Percentiles rank a stretch among this genome's conserved stretches.
Evolutionary conservation across 1,140 invertebrate species (phyloP).

Genomic region (Zaprionus davidi): DNA sequence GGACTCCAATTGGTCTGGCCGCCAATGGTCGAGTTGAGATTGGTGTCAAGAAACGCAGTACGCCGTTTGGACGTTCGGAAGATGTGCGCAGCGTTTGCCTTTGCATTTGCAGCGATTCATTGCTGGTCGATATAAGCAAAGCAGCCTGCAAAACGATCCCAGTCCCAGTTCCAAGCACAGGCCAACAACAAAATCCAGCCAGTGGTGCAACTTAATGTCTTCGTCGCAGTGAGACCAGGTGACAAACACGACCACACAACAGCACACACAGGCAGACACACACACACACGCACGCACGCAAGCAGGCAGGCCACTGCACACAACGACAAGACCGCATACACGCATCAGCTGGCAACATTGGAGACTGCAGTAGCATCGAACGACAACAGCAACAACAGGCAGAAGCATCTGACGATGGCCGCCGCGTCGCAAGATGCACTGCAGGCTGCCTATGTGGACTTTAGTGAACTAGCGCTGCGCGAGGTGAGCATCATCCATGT

Average conservation of each 20-base stretch:
- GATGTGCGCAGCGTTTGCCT: conserved; percentile 44
- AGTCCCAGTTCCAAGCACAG: background rate
- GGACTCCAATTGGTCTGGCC: conserved; percentile 2
- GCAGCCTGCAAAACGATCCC: conserved; percentile 13
- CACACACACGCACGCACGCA: background rate
- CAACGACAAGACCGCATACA: background rate
- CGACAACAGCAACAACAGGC: background rate
- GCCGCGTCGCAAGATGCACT: conserved; percentile 57
- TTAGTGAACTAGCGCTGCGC: conserved; percentile 52
- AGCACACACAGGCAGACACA: background rate
- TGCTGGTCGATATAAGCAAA: conserved; percentile 46
- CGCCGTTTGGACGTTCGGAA: conserved; percentile 32
- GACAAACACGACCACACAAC: conserved; percentile 2
- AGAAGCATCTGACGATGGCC: conserved; percentile 53
- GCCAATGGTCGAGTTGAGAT: conserved; percentile 32
- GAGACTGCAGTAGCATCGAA: conserved; percentile 1
- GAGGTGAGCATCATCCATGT: conserved; percentile 41
- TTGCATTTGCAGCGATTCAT: conserved; percentile 37
- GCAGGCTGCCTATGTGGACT: conserved; percentile 59
- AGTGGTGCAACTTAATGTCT: conserved; percentile 2
- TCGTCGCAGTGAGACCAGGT: conserved; percentile 13
- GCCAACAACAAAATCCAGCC: conserved; percentile 13
- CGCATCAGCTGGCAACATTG: background rate
- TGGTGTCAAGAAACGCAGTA: conserved; percentile 9
- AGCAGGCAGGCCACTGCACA: background rate